Evolutionary conservation across 1,140 invertebrate genomes (phyloP), one percentile per base, ranked within the genome.

Genomic region (Plectrocnemia conspersa): DNA sequence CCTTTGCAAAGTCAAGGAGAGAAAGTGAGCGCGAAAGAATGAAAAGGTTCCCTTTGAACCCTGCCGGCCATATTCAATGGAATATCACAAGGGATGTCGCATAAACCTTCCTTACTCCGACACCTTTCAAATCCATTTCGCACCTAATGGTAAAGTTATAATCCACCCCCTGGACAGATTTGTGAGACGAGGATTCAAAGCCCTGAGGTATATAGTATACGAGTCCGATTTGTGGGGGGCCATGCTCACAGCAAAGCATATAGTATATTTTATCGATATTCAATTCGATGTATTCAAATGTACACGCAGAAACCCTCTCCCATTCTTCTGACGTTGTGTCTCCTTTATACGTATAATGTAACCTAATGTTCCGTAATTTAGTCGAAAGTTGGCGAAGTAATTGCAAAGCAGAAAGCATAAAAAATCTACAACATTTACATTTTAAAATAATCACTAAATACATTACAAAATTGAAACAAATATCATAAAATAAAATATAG

Each of bases 61-160:
- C 10, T 6, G 35, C 10, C 35, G 18, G 35, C 18, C 35, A 38
- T 38, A 38, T 38, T 38, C 10, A 38, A 38, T 38, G 35, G 35
- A 7, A 38, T 38, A 38, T 38, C 35, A 38, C 35, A 38, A 38
- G 35, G 35, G 35, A 9, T 27, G 35, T 50, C 47, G 47, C 47
- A 50, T 50, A 50, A 50, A 50, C 47, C 47, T 50, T 50, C 47
- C 32, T 50, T 50, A 50, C 47, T 50, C 32, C 29, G 40, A 35
- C 45, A 57, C 59, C 59, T 52, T 57, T 57, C 59, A 61, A 61
- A 61, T 61, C 59, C 59, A 61, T 61, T 61, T 61, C 59, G 52
- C 59, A 61, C 59, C 59, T 61, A 61, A 61, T 61, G 59, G 59
- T 38, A 61, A 61, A 61, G 59, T 61, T 61, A 61, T 61, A 61